Conservation (phyloP, 2,797 vertebrate genomes). For the Denticeps clupeoides region DNA sequence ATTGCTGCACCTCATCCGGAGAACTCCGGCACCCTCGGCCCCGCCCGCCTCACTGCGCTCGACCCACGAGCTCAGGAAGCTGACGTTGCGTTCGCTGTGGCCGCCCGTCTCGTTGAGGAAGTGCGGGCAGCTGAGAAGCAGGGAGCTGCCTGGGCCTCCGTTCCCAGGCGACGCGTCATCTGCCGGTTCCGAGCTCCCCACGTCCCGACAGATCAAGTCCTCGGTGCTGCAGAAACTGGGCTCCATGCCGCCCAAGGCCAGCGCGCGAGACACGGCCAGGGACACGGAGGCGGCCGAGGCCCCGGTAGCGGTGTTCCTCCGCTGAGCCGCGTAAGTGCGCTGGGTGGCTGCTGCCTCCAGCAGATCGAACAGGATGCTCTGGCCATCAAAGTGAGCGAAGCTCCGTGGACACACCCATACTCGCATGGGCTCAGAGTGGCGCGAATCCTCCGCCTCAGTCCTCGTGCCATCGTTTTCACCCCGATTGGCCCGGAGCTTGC, state of each 20-base stretch:
- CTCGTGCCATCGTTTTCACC: too few relatives aligned
- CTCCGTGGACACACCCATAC: conserved; percentile 76
- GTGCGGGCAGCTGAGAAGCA: conserved; percentile 86
- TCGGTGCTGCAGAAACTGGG: conserved; percentile 69
- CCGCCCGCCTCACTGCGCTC: conserved; percentile 37
- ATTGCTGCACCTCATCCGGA: conserved; percentile 66
- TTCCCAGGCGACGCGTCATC: conserved; percentile 31
- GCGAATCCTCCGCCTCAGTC: too few relatives aligned
- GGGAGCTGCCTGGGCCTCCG: conserved; percentile 40
- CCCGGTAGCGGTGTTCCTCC: conserved; percentile 82
- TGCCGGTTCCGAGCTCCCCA: conserved; percentile 13
- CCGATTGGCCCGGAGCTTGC: conserved; percentile 64
- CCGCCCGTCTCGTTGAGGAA: conserved; percentile 88
- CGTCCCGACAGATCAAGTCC: conserved; percentile 65
- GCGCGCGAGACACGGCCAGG: conserved; percentile 61
- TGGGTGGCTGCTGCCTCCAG: conserved; percentile 66
- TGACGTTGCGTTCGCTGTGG: conserved; percentile 70
- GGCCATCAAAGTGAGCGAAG: conserved; percentile 82
- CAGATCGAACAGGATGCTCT: conserved; percentile 84
- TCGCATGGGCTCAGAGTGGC: conserved; percentile 40
- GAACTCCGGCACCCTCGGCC: conserved; percentile 16
- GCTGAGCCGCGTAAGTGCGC: conserved; percentile 55
- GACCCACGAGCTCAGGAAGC: conserved; percentile 67
- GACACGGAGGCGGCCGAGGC: conserved; percentile 75
- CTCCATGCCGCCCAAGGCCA: conserved; percentile 45